Base-by-base conservation (phyloP, 2,888 invertebrate species). In the Drosophila nigritarsus region DNA sequence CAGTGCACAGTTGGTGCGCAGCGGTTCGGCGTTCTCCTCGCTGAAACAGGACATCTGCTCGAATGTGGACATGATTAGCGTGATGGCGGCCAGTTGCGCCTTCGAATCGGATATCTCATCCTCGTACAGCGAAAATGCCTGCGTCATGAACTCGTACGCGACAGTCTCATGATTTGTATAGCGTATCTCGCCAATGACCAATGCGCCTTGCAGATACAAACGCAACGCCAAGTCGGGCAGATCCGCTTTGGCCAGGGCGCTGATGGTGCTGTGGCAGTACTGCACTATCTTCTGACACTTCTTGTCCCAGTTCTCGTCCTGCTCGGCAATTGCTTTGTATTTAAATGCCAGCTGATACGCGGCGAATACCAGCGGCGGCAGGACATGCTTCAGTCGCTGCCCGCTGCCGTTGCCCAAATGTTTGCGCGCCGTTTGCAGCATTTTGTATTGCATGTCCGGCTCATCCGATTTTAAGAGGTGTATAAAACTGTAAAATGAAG, bases 91-190 rank as follows among this genome's bases (percentile, higher is more conserved):
- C 72, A 99, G 93, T 92, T 99, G 99, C 2, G 99, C 98, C 92
- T 98, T 98, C 65, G 98, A 98, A 93, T 99, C 99, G 2, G 98
- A 98, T 89, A 99, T 98, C 94, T 99, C 99, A 92, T 99, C 99
- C 93, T 99, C 99, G 92, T 99, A 99, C 63, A 99, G 93, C 0
- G 99, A 98, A 93, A 99, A 99, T 0, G 99, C 98, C 72, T 93
- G 93, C 29, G 99, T 98, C 92, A 99, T 96, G 91, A 98, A 99
- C 93, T 99, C 99, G 94, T 99, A 99, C 0, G 99, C 99, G 1
- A 99, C 97, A 11, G 98, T 97, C 94, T 99, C 99, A 92, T 98
- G 97, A 92, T 98, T 98, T 70, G 98, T 97, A 93, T 99, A 99
- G 9, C 96, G 96, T 62, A 99, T 98, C 93, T 97, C 96, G 64